Base-by-base conservation (phyloP, 1,140 invertebrate genomes). In the Hylaeus anthracinus region DNA sequence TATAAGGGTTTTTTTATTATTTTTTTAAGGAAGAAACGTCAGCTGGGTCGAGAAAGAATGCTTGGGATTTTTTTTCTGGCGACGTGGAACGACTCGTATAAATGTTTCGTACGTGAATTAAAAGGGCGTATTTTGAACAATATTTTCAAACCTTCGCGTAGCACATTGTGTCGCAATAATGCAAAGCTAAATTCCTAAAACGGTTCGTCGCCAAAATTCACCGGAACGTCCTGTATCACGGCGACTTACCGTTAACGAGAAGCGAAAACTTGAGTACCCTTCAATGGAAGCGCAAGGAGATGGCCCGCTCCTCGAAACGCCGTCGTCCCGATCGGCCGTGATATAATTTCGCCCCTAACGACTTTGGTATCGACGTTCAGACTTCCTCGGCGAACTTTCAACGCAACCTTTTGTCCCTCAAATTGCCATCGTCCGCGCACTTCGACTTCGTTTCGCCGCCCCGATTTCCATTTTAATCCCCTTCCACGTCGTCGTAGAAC, bases 211-310 rank as follows among this genome's bases (percentile, higher is more conserved):
- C 26, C 45, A 48, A 12, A 41, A 64, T 15, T 14, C 61, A 3
- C 5, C 61, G 14, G 12, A 5, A 64, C 12, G 39, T 4, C 12
- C 61, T 41, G 37, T 41, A 15, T 10, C 39, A 39, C 14, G 15
- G 53, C 43, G 61, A 48, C 45, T 65, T 67, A 79, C 58, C 61
- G 43, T 65, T 67, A 79, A 65, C 61, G 43, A 66, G 64, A 48
- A 43, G 14, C 15, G 67, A 15, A 71, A 82, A 82, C 78, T 65
- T 39, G 73, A n/a, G 14, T n/a, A 51, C 75, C 64, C 63, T 8
- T 65, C 41, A 39, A 15, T 39, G 3, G 14, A 64, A 14, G 39
- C 60, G 60, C 60, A 41, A 41, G 26, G 14, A 63, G 26, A 63
- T 10, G 60, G 10, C 37, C 41, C 26, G 56, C 43, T 55, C 12